Base-by-base conservation (phyloP, 2,888 invertebrate genomes). In the Callyntrura guangdongensis region DNA sequence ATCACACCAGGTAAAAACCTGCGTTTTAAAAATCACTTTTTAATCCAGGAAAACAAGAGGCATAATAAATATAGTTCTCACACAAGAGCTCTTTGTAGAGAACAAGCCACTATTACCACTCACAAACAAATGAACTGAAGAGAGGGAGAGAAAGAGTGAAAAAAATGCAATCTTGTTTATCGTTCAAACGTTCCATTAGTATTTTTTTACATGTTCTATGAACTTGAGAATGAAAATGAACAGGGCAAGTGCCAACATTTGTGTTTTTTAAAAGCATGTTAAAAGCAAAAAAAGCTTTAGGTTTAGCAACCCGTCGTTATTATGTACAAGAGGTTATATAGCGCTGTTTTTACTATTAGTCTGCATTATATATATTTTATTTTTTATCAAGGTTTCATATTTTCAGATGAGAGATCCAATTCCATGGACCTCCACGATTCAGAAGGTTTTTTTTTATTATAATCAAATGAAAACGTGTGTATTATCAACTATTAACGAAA, bases 161-260 rank as follows among this genome's bases (percentile, higher is more conserved):
- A 82, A 74, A 81, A 61, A n/a, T 9, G 36, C 45, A 82, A 79
- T 82, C 36, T 82, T 82, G 61, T 45, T 82, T 20, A 82, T 61
- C 45, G 36, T 17, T 47, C 36, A 82, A 82, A 61, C 27, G 12
- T 20, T 82, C 59, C 81, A 82, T 61, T 82, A 82, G 45, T 8
- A 61, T 59, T 82, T 82, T n/a, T 82, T 82, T 36, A 6, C 36
- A 36, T 82, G 61, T 45, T 4, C 61, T 12, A 59, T 82, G 81
- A 82, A 82, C 81, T 82, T 82, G 81, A 82, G 22, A 6, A 36
- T 36, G 5, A 36, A 36, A 36, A 36, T 36, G 36, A 45, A 61
- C 11, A 59, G 79, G 59, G n/a, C 59, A 77, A n/a, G 77, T 82
- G 81, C 81, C 81, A 82, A 82, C 59, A 82, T 45, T 25, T 61